Evolutionary conservation across 2,888 invertebrate genomes (phyloP).

Genomic region (Cataglyphis albicans): DNA sequence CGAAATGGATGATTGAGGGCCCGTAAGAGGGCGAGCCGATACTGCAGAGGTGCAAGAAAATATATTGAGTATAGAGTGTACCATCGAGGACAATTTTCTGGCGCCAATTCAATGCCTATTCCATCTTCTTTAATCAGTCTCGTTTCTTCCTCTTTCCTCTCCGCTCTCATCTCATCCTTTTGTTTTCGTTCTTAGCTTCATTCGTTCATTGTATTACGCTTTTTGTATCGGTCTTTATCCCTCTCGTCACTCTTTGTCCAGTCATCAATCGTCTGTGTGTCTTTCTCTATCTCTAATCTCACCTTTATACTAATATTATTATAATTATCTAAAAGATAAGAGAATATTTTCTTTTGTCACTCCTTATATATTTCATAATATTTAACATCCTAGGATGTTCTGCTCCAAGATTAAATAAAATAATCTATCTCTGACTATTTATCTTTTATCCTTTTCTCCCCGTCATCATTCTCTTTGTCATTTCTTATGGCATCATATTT

Average conservation of each 20-base stretch:
- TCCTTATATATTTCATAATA: neutral
- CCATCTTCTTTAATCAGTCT: constrained; percentile 7
- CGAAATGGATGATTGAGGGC: neutral
- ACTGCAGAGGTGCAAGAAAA: constrained; percentile 36
- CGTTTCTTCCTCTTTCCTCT: neutral
- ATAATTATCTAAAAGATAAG: neutral
- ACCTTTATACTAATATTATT: neutral
- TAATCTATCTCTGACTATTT: neutral
- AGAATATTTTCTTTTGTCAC: neutral
- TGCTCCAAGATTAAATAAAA: neutral
- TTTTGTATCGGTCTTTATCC: neutral
- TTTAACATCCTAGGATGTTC: neutral
- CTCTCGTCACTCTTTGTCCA: neutral
- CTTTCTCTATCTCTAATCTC: neutral
- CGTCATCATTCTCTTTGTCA: neutral
- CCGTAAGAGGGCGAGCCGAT: constrained; percentile 37
- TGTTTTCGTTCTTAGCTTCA: constrained; percentile 10
- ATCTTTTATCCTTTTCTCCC: neutral
- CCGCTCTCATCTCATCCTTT: constrained; percentile 6
- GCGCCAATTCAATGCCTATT: constrained; percentile 48
- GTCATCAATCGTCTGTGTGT: neutral
- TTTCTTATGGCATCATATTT: neutral
- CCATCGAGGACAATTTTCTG: constrained; percentile 22
- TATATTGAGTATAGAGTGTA: neutral
- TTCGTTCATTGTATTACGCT: neutral